phyloP scores from a whole-genome alignment of 53 echinoderm and acorn worm genomes.

The Hippasteria phrygiana region DNA sequence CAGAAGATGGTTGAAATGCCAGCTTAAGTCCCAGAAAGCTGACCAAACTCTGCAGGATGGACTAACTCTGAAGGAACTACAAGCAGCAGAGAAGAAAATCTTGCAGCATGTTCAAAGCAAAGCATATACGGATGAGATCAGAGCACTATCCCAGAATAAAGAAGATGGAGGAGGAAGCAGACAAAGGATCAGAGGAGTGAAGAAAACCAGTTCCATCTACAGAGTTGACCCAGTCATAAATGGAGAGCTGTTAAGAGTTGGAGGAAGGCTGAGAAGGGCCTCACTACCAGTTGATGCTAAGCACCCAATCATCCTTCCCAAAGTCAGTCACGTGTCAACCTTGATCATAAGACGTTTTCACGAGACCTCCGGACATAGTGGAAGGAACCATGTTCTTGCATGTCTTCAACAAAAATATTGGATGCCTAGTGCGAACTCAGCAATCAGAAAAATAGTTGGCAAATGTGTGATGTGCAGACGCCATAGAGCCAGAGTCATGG shows the following conservation, averaged over 20 bases:
- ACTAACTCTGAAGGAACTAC: background rate
- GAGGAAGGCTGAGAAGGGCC: slow-evolving; percentile 26
- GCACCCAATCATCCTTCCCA: slow-evolving; percentile 18
- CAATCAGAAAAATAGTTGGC: slow-evolving; percentile 31
- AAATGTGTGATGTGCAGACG: slow-evolving; percentile 21
- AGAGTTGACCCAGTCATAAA: slow-evolving; percentile 24
- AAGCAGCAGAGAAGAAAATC: slow-evolving; percentile 34
- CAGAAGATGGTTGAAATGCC: slow-evolving; percentile 8
- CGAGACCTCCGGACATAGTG: background rate
- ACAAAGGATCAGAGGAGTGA: background rate
- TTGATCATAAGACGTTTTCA: slow-evolving; percentile 24
- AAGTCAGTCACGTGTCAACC: slow-evolving; percentile 36
- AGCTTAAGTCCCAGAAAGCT: background rate
- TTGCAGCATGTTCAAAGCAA: slow-evolving; percentile 26
- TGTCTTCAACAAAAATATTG: slow-evolving; percentile 29
- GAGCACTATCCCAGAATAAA: background rate
- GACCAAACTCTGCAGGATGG: slow-evolving; percentile 6
- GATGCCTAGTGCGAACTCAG: slow-evolving; percentile 31
- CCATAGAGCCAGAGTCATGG: background rate
- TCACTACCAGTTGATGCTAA: slow-evolving; percentile 11
- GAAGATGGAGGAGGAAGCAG: background rate
- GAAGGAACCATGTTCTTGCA: slow-evolving; percentile 48
- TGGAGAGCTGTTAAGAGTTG: slow-evolving; percentile 2
- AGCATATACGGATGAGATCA: slow-evolving; percentile 35
- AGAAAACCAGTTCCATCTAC: slow-evolving; percentile 30